Conservation (phyloP, 2,888 invertebrate species). For the Lasioglossum pauxillum region DNA sequence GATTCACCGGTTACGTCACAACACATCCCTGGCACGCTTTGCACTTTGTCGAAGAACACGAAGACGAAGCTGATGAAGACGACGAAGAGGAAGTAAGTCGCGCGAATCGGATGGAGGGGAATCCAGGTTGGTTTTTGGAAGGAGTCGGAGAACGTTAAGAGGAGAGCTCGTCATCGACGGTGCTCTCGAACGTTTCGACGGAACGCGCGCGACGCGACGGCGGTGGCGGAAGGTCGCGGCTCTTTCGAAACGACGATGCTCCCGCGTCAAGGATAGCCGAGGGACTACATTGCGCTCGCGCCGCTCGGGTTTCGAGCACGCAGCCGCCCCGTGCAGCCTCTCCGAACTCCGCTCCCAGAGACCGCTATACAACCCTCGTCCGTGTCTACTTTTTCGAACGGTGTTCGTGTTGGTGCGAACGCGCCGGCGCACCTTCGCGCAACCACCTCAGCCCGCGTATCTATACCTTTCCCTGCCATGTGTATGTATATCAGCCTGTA, state of each 20-base stretch:
- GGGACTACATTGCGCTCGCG: constrained; percentile 83
- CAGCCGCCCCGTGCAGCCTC: constrained; percentile 76
- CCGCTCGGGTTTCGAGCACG: constrained; percentile 78
- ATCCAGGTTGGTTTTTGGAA: neutral
- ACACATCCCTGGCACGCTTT: constrained; percentile 20
- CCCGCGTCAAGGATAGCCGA: constrained; percentile 81
- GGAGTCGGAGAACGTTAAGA: neutral
- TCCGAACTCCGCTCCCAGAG: constrained; percentile 43
- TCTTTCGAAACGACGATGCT: constrained; percentile 77
- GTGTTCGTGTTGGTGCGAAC: neutral
- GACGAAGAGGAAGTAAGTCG: neutral
- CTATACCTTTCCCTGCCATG: neutral
- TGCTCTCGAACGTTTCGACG: constrained; percentile 35
- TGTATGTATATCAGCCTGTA: neutral
- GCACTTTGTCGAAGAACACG: neutral
- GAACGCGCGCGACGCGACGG: constrained; percentile 43
- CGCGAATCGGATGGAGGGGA: neutral
- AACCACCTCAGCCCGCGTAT: constrained; percentile 22
- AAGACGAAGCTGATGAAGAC: neutral
- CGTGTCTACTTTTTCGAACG: constrained; percentile 15
- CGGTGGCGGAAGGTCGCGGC: constrained; percentile 61
- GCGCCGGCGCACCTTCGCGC: constrained; percentile 33
- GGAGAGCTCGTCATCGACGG: constrained; percentile 10
- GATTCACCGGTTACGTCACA: constrained; percentile 50
- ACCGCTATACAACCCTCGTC: constrained; percentile 29